phyloP scores from a whole-genome alignment of 2,113 vertebrate species.

The Gnathonemus echidnorhynchus region DNA sequence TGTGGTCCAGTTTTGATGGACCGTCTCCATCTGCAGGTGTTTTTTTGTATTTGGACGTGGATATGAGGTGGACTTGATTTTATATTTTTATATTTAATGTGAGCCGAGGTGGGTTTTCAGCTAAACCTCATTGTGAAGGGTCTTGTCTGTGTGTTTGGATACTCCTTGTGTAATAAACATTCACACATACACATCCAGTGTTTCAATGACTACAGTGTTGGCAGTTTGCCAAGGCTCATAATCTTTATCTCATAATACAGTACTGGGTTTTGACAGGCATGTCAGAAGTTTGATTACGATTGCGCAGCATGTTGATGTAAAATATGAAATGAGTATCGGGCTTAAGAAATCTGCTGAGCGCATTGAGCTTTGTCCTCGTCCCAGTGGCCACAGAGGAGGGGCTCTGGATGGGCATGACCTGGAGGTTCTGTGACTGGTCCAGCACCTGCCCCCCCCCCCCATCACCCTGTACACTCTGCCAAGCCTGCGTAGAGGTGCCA shows the following conservation, averaged over 20 bases:
- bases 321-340: neutral
- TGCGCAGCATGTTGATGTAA: neutral
- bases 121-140: neutral
- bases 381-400: too few species aligned
- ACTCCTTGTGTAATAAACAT: conserved; percentile 13
- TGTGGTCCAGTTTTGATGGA: neutral
- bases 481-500: too few species aligned
- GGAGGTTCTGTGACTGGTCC: neutral
- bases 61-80: neutral
- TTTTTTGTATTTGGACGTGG: neutral
- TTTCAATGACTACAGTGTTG: neutral
- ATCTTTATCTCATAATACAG: neutral
- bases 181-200: neutral
- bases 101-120: neutral
- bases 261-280: neutral
- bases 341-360: neutral
- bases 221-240: neutral
- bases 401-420: neutral
- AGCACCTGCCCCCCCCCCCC: too few species aligned
- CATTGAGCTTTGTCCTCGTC: neutral
- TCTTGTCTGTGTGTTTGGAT: conserved; percentile 5
- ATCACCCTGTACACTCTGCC: too few species aligned
- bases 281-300: neutral
- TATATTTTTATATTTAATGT: neutral
- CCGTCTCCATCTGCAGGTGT: neutral